phyloP scores from a whole-genome alignment of 1,140 invertebrate genomes.

The Drosophila tsacasi region DNA sequence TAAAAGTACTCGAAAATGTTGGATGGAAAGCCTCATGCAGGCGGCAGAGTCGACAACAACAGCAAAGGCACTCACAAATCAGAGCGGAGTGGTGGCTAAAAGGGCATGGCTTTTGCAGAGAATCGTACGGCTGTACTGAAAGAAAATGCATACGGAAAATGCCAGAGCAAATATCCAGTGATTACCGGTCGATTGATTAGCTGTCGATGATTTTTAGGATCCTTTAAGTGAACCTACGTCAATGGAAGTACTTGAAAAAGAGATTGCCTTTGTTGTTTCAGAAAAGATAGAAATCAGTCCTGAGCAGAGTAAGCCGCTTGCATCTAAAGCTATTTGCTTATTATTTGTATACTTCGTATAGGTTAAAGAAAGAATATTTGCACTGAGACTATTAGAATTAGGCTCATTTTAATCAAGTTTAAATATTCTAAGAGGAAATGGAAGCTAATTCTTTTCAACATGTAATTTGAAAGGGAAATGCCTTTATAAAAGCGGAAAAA shows the following conservation, averaged over 20 bases:
- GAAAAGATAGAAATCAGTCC: not conserved
- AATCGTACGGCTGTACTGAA: constrained; percentile 17
- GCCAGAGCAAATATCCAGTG: not conserved
- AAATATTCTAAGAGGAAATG: too few relatives aligned
- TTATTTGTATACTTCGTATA: not conserved
- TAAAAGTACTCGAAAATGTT: constrained; percentile 81
- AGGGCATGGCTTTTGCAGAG: constrained; percentile 14
- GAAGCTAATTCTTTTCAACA: too few relatives aligned
- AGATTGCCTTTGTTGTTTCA: not conserved
- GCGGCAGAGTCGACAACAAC: constrained; percentile 56
- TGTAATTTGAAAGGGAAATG: too few relatives aligned
- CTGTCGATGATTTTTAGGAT: too few relatives aligned
- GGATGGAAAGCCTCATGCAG: constrained; percentile 66
- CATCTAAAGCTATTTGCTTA: not conserved
- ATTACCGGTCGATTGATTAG: not conserved
- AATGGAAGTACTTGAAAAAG: too few relatives aligned
- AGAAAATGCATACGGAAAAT: constrained; percentile 11
- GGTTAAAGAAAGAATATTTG: too few relatives aligned
- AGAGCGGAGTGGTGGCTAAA: constrained; percentile 10
- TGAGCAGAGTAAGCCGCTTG: not conserved
- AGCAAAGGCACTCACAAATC: constrained; percentile 77
- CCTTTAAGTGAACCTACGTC: not conserved
- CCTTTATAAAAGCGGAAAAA: too few relatives aligned
- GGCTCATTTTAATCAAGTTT: too few relatives aligned
- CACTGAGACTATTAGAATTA: too few relatives aligned